These are phyloP conservation scores for Hirtodrosophila duncani DNA, from an alignment of 2,888 invertebrate genomes.

Conservation along the genomic window DNA sequence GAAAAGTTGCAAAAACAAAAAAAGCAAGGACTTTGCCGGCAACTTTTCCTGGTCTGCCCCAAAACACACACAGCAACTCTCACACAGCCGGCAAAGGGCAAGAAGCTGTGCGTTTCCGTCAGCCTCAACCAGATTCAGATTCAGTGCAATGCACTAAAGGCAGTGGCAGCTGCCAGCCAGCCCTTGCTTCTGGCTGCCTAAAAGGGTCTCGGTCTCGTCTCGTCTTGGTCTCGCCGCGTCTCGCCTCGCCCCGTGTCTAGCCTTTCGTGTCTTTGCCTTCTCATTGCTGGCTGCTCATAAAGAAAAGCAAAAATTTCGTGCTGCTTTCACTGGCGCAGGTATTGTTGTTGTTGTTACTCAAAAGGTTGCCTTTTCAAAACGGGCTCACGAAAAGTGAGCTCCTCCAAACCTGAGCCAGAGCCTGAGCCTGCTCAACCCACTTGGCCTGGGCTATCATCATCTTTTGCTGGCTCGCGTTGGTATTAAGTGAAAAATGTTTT, in stretches of 20 bases:
- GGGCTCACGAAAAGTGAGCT: constrained; percentile 53
- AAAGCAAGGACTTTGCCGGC: constrained; percentile 63
- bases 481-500: constrained; percentile 68
- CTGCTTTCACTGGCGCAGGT: constrained; percentile 45
- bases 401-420: constrained; percentile 6
- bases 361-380: constrained; percentile 45
- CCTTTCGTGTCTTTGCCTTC: constrained; percentile 14
- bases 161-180: background rate
- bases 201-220: constrained; percentile 66
- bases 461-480: constrained; percentile 50
- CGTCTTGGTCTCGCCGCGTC: constrained; percentile 20
- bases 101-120: constrained; percentile 70
- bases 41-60: constrained; percentile 50
- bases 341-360: constrained; percentile 33
- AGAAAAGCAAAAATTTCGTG: constrained; percentile 72
- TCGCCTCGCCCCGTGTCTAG: constrained; percentile 11
- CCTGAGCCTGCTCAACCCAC: constrained; percentile 6
- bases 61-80: too few species aligned
- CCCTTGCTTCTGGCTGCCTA: constrained; percentile 37
- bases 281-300: constrained; percentile 60
- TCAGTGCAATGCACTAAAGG: constrained; percentile 34
- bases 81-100: constrained; percentile 59
- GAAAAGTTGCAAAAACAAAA: constrained; percentile 37
- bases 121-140: constrained; percentile 7
- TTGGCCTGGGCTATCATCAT: constrained; percentile 54